A percentile compares a stretch with the other conserved stretches of the same genome.
Evolutionary conservation across 2,888 invertebrate genomes (phyloP).

Genomic region (Graphium colonna): DNA sequence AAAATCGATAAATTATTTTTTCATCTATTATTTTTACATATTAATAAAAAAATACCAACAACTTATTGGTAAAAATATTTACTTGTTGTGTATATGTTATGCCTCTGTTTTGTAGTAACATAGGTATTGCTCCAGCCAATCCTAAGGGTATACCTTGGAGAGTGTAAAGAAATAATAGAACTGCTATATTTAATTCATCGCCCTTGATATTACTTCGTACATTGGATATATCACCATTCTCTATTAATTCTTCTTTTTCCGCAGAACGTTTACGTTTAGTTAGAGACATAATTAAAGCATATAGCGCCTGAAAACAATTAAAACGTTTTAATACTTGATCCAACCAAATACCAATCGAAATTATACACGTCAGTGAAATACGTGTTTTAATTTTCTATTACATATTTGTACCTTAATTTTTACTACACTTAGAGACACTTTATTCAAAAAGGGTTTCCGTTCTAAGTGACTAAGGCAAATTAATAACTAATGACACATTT

Average conservation of each 20-base stretch:
- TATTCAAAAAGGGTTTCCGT: neutral
- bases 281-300: conserved; percentile 58
- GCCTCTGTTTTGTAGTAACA: conserved; percentile 95
- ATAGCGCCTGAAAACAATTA: conserved; percentile 51
- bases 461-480: neutral
- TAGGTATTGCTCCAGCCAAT: conserved; percentile 95
- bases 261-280: conserved; percentile 63
- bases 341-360: conserved; percentile 37
- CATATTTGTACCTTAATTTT: conserved; percentile 61
- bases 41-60: conserved; percentile 16
- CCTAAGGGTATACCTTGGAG: conserved; percentile 98
- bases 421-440: conserved; percentile 19
- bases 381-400: conserved; percentile 18
- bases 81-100: conserved; percentile 96
- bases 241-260: conserved; percentile 64
- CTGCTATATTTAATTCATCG: conserved; percentile 89
- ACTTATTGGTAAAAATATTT: conserved; percentile 26
- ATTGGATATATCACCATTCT: conserved; percentile 58
- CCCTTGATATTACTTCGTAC: conserved; percentile 81
- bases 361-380: conserved; percentile 58
- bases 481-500: conserved; percentile 3
- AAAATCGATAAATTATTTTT: conserved; percentile 30
- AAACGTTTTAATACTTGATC: neutral
- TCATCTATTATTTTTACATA: neutral
- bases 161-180: conserved; percentile 95